Percentiles rank a stretch among this genome's conserved stretches.
phyloP scores from a whole-genome alignment of 1,140 invertebrate species.

The Piezodorus guildinii region DNA sequence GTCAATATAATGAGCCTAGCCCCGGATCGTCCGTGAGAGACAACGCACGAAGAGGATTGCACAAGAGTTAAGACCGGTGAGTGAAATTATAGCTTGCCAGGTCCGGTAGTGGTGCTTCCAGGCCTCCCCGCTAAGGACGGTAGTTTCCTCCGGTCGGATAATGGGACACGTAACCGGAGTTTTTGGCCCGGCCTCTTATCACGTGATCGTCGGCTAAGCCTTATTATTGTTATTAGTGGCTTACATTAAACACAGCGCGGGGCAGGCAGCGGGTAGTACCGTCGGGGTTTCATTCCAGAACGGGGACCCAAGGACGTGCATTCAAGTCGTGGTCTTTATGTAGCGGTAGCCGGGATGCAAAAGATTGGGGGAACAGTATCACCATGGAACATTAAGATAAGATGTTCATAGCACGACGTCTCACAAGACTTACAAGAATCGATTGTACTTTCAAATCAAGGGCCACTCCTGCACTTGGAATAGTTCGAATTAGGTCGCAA shows the following conservation, averaged over 20 bases:
- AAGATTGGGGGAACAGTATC: too few relatives aligned
- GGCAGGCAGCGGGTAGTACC: too few relatives aligned
- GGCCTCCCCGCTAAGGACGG: background rate
- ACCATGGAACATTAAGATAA: too few relatives aligned
- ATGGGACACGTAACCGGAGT: conserved; percentile 1
- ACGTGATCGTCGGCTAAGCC: background rate
- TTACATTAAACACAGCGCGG: background rate
- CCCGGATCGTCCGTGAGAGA: background rate
- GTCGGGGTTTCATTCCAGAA: too few relatives aligned
- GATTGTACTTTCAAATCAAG: too few relatives aligned
- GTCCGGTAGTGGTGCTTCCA: background rate
- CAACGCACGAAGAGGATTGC: background rate
- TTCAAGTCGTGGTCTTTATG: too few relatives aligned
- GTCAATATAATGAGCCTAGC: conserved; percentile 4
- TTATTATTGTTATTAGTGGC: conserved; percentile 3
- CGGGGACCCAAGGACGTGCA: too few relatives aligned
- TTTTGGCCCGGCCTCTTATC: background rate
- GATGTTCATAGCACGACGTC: too few relatives aligned
- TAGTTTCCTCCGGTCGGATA: background rate
- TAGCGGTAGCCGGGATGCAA: too few relatives aligned
- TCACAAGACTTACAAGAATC: too few relatives aligned
- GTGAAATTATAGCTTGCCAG: conserved; percentile 5
- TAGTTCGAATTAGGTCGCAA: too few relatives aligned
- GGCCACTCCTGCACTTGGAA: too few relatives aligned
- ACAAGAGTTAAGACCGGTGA: conserved; percentile 2